Conservation (phyloP, 2,888 invertebrate genomes). For the Drosophila kambysellisi region DNA sequence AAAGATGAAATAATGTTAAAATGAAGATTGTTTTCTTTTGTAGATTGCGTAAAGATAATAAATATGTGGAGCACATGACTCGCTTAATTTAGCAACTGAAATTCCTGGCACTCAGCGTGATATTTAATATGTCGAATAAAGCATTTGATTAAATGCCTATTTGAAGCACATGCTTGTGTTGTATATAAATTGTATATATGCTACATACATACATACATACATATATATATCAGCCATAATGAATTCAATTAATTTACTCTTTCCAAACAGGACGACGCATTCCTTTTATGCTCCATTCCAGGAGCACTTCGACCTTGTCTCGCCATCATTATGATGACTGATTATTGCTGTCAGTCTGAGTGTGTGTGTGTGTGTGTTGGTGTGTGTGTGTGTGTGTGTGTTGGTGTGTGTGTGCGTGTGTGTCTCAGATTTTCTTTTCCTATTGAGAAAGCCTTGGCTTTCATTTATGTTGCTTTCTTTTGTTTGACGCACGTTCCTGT, state of each 20-base stretch:
- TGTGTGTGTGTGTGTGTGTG: conserved; percentile 2
- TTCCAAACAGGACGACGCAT: conserved; percentile 49
- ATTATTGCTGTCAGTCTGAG: conserved; percentile 60
- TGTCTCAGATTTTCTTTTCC: conserved; percentile 21
- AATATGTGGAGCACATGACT: conserved; percentile 22
- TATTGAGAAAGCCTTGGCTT: background rate
- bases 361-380: conserved; percentile 6
- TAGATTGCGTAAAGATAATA: conserved; percentile 27
- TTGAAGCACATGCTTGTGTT: conserved; percentile 47
- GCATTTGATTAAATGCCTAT: conserved; percentile 67
- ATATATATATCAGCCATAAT: conserved; percentile 69
- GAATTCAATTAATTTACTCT: conserved; percentile 78
- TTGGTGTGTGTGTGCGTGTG: conserved; percentile 7
- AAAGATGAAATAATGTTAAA: background rate
- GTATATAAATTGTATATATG: conserved; percentile 4
- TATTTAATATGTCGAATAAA: conserved; percentile 51
- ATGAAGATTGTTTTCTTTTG: background rate
- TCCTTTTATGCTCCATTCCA: conserved; percentile 27
- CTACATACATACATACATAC: conserved; percentile 8
- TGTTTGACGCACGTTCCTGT: conserved; percentile 58
- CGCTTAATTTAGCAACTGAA: conserved; percentile 26
- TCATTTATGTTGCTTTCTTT: conserved; percentile 21
- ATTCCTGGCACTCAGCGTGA: conserved; percentile 33
- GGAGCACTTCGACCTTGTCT: conserved; percentile 54
- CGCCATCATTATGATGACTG: conserved; percentile 73